These are phyloP conservation scores for Drosophila jambulina DNA, from an alignment of 1,140 invertebrate species.

Conservation along the genomic window DNA sequence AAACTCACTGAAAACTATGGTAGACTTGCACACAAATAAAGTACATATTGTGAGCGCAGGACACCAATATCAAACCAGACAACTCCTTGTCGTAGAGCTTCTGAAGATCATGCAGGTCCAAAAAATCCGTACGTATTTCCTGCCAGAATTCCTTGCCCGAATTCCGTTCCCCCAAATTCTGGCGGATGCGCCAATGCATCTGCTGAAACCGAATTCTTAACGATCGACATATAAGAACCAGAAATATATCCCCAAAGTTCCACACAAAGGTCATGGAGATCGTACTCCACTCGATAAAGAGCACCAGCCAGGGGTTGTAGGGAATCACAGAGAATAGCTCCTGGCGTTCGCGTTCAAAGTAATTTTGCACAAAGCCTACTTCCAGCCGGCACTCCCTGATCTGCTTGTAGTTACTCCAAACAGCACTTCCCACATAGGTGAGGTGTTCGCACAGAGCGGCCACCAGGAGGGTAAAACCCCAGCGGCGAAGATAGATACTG, in stretches of 20 bases:
- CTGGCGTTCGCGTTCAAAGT: constrained; percentile 68
- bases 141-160: constrained; percentile 85
- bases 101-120: constrained; percentile 86
- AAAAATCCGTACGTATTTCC: constrained; percentile 86
- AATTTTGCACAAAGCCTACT: constrained; percentile 72
- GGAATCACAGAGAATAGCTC: constrained; percentile 67
- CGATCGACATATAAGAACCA: constrained; percentile 87
- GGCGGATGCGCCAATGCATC: constrained; percentile 85
- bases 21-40: constrained; percentile 90
- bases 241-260: constrained; percentile 89
- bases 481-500: constrained; percentile 39
- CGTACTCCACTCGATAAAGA: constrained; percentile 78
- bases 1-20: constrained; percentile 88
- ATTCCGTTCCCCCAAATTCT: constrained; percentile 45
- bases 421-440: constrained; percentile 66
- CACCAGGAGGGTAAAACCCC: constrained; percentile 50
- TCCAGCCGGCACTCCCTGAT: constrained; percentile 68
- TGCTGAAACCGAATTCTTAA: constrained; percentile 87
- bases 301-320: constrained; percentile 49
- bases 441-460: constrained; percentile 65
- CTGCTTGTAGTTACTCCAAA: constrained; percentile 73
- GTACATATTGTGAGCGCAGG: constrained; percentile 89
- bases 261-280: constrained; percentile 87
- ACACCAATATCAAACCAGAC: constrained; percentile 87
- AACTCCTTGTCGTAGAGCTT: constrained; percentile 86